A percentile compares a stretch with the other conserved stretches of the same genome.
Conservation (phyloP, 2,113 vertebrate species). For the Suncus etruscus region DNA sequence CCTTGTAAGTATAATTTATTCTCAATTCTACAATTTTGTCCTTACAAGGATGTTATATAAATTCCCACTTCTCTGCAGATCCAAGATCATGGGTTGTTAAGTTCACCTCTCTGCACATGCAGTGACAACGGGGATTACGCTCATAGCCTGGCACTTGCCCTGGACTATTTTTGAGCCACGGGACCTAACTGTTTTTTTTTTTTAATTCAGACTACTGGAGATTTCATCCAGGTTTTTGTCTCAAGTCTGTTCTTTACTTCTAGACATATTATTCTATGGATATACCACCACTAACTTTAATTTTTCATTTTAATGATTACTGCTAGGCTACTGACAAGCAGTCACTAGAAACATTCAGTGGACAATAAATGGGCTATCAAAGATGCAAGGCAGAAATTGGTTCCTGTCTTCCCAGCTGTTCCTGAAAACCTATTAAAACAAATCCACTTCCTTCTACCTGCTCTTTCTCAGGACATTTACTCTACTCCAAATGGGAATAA, state of each 20-base stretch:
- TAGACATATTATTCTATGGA: slow-evolving; percentile 2
- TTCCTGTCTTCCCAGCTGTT: neutral
- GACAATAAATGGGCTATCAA: slow-evolving; percentile 40
- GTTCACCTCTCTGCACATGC: too few relatives aligned
- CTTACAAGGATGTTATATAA: neutral
- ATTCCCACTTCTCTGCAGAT: slow-evolving; percentile 44
- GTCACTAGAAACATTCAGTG: slow-evolving; percentile 51
- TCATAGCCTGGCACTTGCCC: too few relatives aligned
- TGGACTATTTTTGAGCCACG: too few relatives aligned
- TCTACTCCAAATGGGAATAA: slow-evolving; percentile 29
- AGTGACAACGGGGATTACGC: too few relatives aligned
- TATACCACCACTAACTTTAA: slow-evolving; percentile 15
- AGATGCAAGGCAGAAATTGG: slow-evolving; percentile 52
- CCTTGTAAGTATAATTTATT: slow-evolving; percentile 23
- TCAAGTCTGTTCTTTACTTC: slow-evolving; percentile 20
- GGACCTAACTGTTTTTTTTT: too few relatives aligned
- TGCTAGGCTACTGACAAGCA: slow-evolving; percentile 35
- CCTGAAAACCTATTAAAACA: slow-evolving; percentile 8
- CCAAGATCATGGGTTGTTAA: too few relatives aligned
- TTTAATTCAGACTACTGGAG: too few relatives aligned
- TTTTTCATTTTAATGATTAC: slow-evolving; percentile 34
- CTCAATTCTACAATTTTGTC: slow-evolving; percentile 37
- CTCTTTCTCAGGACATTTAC: slow-evolving; percentile 41
- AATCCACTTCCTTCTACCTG: slow-evolving; percentile 46
- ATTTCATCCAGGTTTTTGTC: neutral